Base-by-base conservation (phyloP, 2,888 invertebrate species). In the Lydus trimaculatus region DNA sequence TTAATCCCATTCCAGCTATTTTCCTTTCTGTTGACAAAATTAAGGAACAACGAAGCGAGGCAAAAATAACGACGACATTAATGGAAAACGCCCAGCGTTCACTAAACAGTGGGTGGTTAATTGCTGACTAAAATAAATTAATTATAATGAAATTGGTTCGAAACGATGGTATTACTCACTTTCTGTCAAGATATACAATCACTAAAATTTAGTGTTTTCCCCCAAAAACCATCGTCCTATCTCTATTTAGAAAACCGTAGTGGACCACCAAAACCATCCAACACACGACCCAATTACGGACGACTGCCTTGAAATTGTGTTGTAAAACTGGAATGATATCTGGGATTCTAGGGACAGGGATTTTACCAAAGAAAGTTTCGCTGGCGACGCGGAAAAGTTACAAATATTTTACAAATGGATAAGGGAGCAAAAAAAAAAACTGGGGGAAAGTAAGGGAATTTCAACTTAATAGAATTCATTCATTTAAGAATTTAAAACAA, bases 51-150 rank as follows among this genome's bases (percentile, higher is more conserved):
- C 48, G 15, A 15, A 56, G 56, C 56, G 13, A 56, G 56, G 25
- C 23, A 56, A 56, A 56, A 56, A 56, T 56, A 56, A 56, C 25
- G 56, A 25, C 25, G 56, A 56, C 56, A 20, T 56, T 56, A 56
- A 56, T 56, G 56, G 56, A 56, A 25, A 56, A 25, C 56, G 25
- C 56, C 56, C 56, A 56, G 13, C 56, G 6, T 25, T 20, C 56
- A 25, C 56, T 9, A 63, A 60, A 67, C 63, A 31, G 64, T 56
- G 48, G 67, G 64, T 60, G 64, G 67, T 64, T 67, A 67, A 67
- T 67, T 64, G 63, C 64, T 33, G 64, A 67, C 43, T 59, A 64
- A 67, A 67, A 67, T 67, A 63, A 67, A 67, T 67, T 67, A 63
- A 67, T 67, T 67, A 67, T n/a, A 28, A 43, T 39, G 58, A 58